Evolutionary conservation across 2,888 invertebrate species (phyloP).

Genomic region (Pilophorus perplexus): DNA sequence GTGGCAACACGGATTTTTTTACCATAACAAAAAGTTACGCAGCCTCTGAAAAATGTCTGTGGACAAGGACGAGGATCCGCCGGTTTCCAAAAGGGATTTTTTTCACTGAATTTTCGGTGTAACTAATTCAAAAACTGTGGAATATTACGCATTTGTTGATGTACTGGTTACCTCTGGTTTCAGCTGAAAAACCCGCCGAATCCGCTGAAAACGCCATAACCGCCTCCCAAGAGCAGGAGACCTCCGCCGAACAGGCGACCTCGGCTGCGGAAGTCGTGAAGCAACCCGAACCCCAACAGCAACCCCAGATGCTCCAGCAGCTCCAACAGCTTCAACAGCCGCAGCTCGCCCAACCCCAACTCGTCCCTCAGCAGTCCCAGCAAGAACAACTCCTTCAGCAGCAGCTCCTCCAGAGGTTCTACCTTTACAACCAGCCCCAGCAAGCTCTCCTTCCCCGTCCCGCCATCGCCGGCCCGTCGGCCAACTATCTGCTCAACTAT

Average conservation of each 20-base stretch:
- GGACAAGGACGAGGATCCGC: too few relatives aligned
- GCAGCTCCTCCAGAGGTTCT: conserved; percentile 22
- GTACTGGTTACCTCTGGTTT: too few relatives aligned
- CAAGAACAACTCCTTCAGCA: conserved; percentile 32
- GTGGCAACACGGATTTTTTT: conserved; percentile 18
- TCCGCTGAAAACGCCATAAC: conserved; percentile 22
- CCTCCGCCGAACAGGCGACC: conserved; percentile 11
- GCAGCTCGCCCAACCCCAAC: conserved; percentile 1
- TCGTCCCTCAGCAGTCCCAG: neutral
- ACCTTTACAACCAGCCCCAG: conserved; percentile 24
- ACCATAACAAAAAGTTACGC: conserved; percentile 30
- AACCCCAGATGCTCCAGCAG: conserved; percentile 37
- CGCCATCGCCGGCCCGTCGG: conserved; percentile 26
- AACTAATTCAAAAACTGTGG: neutral
- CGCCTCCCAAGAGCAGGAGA: conserved; percentile 24
- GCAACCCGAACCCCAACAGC: conserved; percentile 21
- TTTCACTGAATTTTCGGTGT: too few relatives aligned
- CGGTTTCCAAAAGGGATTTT: neutral
- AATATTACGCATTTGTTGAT: neutral
- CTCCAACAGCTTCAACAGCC: conserved; percentile 22
- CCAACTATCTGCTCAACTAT: conserved; percentile 42
- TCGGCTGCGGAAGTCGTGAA: conserved; percentile 11
- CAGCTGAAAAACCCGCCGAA: conserved; percentile 33
- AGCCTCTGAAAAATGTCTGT: neutral
- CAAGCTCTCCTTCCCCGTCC: conserved; percentile 26